phyloP scores from a whole-genome alignment of 2,113 vertebrate genomes.

The Colinus virginianus region DNA sequence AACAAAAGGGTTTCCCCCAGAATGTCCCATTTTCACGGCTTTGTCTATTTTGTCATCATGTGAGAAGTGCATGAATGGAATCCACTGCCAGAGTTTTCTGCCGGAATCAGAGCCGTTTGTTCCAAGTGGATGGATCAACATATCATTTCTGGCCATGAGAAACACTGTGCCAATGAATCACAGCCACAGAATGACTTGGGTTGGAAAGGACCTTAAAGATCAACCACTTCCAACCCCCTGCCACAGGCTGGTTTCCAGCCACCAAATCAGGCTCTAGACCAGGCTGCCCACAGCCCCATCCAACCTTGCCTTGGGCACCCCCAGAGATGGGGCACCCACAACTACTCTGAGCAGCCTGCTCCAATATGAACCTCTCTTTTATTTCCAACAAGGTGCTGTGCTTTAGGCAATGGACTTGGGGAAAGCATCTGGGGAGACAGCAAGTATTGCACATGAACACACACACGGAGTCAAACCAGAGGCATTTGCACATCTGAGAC shows the following conservation, averaged over 20 bases:
- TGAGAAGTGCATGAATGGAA: background rate
- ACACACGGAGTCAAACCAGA: rapidly evolving
- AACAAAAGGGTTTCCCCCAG: constrained; percentile 14
- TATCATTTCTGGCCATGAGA: background rate
- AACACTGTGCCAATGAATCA: background rate
- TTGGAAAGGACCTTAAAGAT: no score
- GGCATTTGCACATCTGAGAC: background rate
- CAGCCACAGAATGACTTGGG: no score
- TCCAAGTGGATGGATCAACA: background rate
- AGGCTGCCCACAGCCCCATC: no score
- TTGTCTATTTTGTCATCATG: background rate
- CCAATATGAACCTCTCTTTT: background rate
- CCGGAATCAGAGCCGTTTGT: background rate
- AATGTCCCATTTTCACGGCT: background rate
- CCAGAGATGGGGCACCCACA: no score
- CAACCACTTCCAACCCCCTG: no score
- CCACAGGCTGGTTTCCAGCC: no score
- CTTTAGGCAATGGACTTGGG: rapidly evolving
- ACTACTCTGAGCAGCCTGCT: no score
- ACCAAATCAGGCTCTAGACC: no score
- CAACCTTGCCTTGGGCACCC: no score
- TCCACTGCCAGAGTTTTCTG: background rate
- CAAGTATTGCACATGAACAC: background rate
- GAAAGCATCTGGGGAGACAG: background rate
- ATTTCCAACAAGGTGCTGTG: rapidly evolving